Evolutionary conservation across 2,888 invertebrate species (phyloP).

Genomic region (Leptogaster cylindrica): DNA sequence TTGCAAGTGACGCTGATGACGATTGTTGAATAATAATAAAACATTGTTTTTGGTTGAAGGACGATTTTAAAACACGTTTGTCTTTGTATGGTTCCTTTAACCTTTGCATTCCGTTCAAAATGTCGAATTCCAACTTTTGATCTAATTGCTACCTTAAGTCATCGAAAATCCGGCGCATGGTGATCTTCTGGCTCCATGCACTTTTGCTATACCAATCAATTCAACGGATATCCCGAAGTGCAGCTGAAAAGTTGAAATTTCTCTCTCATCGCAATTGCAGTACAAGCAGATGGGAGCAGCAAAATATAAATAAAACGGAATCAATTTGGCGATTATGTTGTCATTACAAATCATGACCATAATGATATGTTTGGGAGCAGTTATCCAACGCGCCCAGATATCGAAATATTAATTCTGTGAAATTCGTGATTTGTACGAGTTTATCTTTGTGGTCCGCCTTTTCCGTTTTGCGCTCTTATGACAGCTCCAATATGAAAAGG

Average conservation of each 20-base stretch:
- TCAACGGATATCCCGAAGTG: constrained; percentile 8
- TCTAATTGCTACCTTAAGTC: too few species aligned
- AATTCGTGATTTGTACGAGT: constrained; percentile 47
- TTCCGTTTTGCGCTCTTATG: constrained; percentile 43
- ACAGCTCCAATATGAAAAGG: constrained; percentile 27
- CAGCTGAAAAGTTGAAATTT: constrained; percentile 26
- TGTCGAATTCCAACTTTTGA: too few species aligned
- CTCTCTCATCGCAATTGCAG: constrained; percentile 33
- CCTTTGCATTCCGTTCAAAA: too few species aligned
- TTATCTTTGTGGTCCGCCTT: constrained; percentile 44
- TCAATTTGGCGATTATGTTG: constrained; percentile 52
- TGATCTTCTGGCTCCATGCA: too few species aligned
- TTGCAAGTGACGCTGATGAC: too few species aligned
- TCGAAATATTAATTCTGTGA: constrained; percentile 45
- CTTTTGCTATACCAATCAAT: too few species aligned
- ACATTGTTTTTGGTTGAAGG: too few species aligned
- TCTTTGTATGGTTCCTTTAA: too few species aligned
- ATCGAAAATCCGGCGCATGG: too few species aligned
- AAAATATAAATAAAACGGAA: constrained; percentile 42
- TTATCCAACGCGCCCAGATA: constrained; percentile 37
- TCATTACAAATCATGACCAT: constrained; percentile 51
- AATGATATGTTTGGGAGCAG: constrained; percentile 50
- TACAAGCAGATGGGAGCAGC: constrained; percentile 35
- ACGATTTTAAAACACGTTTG: too few species aligned
- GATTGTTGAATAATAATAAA: too few species aligned